Evolutionary conservation across 1,140 invertebrate species (phyloP).

Genomic region (Euglossa dilemma): DNA sequence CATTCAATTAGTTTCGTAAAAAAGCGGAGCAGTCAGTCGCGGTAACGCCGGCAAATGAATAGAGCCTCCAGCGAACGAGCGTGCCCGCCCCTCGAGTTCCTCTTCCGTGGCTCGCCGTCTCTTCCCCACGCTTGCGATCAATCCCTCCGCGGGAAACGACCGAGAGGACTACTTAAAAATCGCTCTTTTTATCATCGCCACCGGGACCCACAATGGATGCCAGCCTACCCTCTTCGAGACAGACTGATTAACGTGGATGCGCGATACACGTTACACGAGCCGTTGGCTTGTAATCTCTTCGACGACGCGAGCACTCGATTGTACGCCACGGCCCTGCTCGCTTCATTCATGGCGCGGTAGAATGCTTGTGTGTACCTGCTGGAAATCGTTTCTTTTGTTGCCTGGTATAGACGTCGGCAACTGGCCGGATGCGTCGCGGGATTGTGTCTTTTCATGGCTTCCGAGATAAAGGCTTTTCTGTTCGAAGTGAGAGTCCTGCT

Average conservation of each 20-base stretch:
- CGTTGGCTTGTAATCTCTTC: neutral
- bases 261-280: neutral
- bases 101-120: slow-evolving; percentile 18
- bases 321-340: neutral
- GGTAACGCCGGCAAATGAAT: slow-evolving; percentile 67
- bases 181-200: neutral
- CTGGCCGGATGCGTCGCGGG: neutral
- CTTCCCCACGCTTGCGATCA: slow-evolving; percentile 20
- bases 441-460: neutral
- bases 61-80: slow-evolving; percentile 43
- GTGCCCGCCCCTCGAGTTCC: slow-evolving; percentile 20
- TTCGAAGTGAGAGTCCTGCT: neutral
- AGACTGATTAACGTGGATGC: slow-evolving; percentile 1
- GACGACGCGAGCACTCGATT: neutral
- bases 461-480: no score
- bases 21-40: slow-evolving; percentile 65
- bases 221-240: neutral
- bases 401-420: neutral
- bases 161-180: slow-evolving; percentile 28
- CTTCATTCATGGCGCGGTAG: neutral
- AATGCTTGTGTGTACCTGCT: neutral
- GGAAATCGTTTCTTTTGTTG: neutral
- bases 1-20: slow-evolving; percentile 74
- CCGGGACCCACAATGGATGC: neutral
- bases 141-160: slow-evolving; percentile 24